Percentiles rank a stretch among this genome's conserved stretches.
These are phyloP conservation scores for Pseudococcus jackbeardsleyi DNA, from an alignment of 2,888 invertebrate genomes.

Conservation along the genomic window DNA sequence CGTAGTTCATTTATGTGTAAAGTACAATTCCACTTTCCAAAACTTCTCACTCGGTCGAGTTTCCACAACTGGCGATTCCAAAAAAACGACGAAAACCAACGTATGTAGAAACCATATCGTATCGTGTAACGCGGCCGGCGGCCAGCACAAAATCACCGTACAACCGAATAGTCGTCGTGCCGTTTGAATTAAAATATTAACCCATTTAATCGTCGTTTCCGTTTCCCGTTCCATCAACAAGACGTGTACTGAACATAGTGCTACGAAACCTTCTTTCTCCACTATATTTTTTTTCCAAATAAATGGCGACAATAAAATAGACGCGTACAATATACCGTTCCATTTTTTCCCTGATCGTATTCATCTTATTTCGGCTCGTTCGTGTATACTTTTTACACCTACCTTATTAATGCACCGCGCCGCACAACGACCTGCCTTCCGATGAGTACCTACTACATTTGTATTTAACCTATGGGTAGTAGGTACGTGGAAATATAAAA, in stretches of 20 bases:
- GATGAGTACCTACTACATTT: not conserved
- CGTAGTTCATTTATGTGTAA: no score
- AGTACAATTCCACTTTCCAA: no score
- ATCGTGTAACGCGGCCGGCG: not conserved
- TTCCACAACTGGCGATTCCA: not conserved
- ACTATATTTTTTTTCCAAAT: not conserved
- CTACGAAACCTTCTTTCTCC: not conserved
- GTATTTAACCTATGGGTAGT: not conserved
- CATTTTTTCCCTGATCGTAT: not conserved
- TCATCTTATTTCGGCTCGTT: not conserved
- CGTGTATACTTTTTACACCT: not conserved
- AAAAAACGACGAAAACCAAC: not conserved
- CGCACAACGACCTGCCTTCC: not conserved
- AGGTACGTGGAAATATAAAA: not conserved
- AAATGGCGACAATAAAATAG: not conserved
- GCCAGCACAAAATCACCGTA: not conserved
- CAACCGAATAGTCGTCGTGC: not conserved
- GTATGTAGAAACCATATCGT: no score
- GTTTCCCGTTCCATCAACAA: not conserved
- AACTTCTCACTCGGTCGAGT: no score
- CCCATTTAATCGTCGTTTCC: slow-evolving; percentile 24
- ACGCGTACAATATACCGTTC: not conserved
- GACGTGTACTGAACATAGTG: no score
- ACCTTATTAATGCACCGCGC: not conserved
- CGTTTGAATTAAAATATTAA: slow-evolving; percentile 18